phyloP scores from a whole-genome alignment of 1,140 invertebrate species.

The Drosophila rufa region DNA sequence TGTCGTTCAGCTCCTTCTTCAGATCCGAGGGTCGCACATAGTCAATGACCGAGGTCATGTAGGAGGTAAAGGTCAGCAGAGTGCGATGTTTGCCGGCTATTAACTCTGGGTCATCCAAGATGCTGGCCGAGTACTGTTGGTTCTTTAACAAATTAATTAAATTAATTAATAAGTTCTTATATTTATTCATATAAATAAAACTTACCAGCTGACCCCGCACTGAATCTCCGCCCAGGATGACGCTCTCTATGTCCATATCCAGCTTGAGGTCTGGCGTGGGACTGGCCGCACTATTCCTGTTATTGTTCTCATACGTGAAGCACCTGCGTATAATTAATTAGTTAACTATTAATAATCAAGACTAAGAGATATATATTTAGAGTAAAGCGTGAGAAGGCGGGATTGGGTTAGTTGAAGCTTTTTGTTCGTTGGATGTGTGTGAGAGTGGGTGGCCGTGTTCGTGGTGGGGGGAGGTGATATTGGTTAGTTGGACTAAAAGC shows the following conservation, averaged over 20 bases:
- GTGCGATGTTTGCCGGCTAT: constrained; percentile 98
- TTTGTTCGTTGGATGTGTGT: constrained; percentile 50
- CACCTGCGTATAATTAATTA: constrained; percentile 86
- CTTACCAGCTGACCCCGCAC: constrained; percentile 61
- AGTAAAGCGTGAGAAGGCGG: constrained; percentile 58
- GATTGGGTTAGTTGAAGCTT: constrained; percentile 71
- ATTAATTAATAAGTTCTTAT: neutral
- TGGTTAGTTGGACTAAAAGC: constrained; percentile 37
- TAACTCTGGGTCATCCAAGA: constrained; percentile 97
- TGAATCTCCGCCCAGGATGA: constrained; percentile 57
- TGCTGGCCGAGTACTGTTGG: constrained; percentile 92
- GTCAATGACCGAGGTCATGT: constrained; percentile 98
- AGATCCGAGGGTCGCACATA: constrained; percentile 98
- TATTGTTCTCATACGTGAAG: constrained; percentile 92
- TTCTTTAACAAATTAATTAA: constrained; percentile 42
- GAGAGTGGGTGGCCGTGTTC: constrained; percentile 24
- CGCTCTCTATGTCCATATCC: constrained; percentile 80
- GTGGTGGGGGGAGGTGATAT: constrained; percentile 37
- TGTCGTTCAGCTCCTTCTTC: constrained; percentile 99
- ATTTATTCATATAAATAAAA: neutral
- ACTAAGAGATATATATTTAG: neutral
- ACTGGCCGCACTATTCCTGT: constrained; percentile 75
- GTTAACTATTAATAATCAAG: neutral
- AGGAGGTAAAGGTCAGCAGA: constrained; percentile 96
- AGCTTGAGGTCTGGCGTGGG: constrained; percentile 81